A percentile compares a stretch with the other conserved stretches of the same genome.
phyloP scores from a whole-genome alignment of 2,888 invertebrate genomes.

The Diloba caeruleocephala region DNA sequence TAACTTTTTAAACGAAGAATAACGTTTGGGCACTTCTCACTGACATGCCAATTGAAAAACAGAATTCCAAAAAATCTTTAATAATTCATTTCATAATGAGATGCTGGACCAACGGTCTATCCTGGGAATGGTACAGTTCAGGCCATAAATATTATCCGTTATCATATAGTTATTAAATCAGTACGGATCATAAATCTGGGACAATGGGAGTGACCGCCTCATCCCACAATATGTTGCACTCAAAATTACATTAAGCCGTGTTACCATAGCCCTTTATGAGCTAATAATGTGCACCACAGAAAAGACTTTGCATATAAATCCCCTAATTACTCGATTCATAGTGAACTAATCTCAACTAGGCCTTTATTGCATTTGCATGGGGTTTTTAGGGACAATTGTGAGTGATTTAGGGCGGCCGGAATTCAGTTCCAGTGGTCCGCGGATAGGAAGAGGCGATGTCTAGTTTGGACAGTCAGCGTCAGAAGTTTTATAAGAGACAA shows the following conservation, averaged over 20 bases:
- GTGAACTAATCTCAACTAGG: slow-evolving; percentile 81
- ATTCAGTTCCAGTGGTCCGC: slow-evolving; percentile 52
- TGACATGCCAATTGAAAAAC: neutral
- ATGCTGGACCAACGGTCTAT: slow-evolving; percentile 61
- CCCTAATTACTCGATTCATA: slow-evolving; percentile 86
- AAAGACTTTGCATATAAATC: slow-evolving; percentile 88
- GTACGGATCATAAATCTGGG: slow-evolving; percentile 81
- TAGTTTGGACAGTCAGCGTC: slow-evolving; percentile 31
- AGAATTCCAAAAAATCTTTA: neutral
- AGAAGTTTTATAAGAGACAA: slow-evolving; percentile 36
- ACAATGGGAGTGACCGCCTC: slow-evolving; percentile 85
- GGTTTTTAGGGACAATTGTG: slow-evolving; percentile 76
- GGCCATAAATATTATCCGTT: slow-evolving; percentile 83
- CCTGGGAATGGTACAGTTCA: slow-evolving; percentile 63
- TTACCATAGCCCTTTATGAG: slow-evolving; percentile 77
- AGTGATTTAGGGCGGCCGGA: slow-evolving; percentile 82
- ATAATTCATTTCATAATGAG: slow-evolving; percentile 30
- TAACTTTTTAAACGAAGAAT: too few species aligned
- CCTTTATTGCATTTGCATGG: slow-evolving; percentile 79
- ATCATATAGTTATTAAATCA: slow-evolving; percentile 82
- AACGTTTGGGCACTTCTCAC: too few species aligned
- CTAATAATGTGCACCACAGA: slow-evolving; percentile 87
- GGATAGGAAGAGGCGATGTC: slow-evolving; percentile 47
- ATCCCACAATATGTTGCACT: slow-evolving; percentile 73
- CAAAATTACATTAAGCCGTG: slow-evolving; percentile 79